Evolutionary conservation across 2,113 vertebrate species (phyloP), one percentile per base, ranked within the genome.

Genomic region (Regulus satrapa): DNA sequence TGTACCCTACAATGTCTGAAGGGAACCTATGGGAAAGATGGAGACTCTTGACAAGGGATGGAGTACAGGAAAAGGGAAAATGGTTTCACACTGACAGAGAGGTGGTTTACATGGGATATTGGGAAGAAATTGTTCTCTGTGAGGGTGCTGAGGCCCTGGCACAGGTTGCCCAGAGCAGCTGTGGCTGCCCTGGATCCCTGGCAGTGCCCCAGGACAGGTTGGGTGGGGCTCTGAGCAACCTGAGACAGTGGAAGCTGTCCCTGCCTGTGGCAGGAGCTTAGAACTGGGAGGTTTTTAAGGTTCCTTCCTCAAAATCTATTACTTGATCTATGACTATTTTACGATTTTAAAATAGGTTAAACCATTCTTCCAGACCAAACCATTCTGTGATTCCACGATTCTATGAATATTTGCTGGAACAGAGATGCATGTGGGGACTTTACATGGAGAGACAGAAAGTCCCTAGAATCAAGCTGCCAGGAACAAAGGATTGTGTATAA

Each of bases 151-250:
- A 74, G 19, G 24, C 17, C 52, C 38, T 81, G 61, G 38, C 7
- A 52, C 38, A 74, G n/a, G 24, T 1, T 89, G 0, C n/a, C 16
- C 52, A 81, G 45, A 46, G n/a, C 0, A 74, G 38, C n/a, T 66
- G 76, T 51, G 43, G 28, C 45, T 74, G 61, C 5, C 3, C 19
- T 52, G n/a, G n/a, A 81, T 40, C 28, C 28, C 61, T 81, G n/a
- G 28, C 0, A 59, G 16, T 21, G 23, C 8, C 0, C 38, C 0
- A 59, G 23, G 16, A 28, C 32, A 52, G 59, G 8, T 0, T 59
- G 68, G 61, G 67, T 34, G 23, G 13, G 32, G 28, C 28, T 67
- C 3, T 12, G 61, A 59, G n/a, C 24, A 45, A 5, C 0, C 16
- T 59, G 61, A n/a, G 13, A 0, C 3, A 14, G 10, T 14, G 28